A percentile compares a stretch with the other conserved stretches of the same genome.
Conservation (phyloP, 1,140 invertebrate genomes). For the Doryteuthis pealeii region DNA sequence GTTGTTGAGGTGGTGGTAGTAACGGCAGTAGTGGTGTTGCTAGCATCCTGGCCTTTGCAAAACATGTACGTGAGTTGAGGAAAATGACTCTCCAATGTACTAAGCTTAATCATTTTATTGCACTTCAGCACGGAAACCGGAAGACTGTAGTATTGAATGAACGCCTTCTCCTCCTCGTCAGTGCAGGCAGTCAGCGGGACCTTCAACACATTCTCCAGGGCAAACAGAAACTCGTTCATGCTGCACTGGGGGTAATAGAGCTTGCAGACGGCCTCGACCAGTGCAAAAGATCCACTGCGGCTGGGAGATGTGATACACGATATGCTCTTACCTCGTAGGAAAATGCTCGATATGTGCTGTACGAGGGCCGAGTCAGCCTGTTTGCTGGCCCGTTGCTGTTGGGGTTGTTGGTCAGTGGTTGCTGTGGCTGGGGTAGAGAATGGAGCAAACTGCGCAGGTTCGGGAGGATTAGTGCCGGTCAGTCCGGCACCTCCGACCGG, state of each 20-base stretch:
- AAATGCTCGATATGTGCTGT: conserved; percentile 31
- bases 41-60: conserved; percentile 20
- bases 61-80: conserved; percentile 54
- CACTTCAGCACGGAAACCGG: conserved; percentile 49
- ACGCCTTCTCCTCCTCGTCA: conserved; percentile 49
- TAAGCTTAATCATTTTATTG: conserved; percentile 52
- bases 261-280: conserved; percentile 54
- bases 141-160: conserved; percentile 55
- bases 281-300: conserved; percentile 42
- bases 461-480: neutral
- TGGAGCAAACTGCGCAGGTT: neutral
- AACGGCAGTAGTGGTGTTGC: neutral
- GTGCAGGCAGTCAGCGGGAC: conserved; percentile 46
- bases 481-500: neutral
- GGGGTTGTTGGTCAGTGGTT: neutral
- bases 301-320: conserved; percentile 44
- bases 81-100: conserved; percentile 47
- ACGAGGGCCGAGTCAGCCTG: conserved; percentile 2
- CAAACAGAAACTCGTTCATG: conserved; percentile 51
- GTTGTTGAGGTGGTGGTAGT: neutral
- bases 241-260: conserved; percentile 52
- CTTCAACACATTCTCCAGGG: conserved; percentile 46
- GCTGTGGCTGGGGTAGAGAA: neutral
- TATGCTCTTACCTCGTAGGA: conserved; percentile 51
- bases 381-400: neutral